These are phyloP conservation scores for Euura saliciscinereae DNA, from an alignment of 1,140 invertebrate species.

Conservation along the genomic window DNA sequence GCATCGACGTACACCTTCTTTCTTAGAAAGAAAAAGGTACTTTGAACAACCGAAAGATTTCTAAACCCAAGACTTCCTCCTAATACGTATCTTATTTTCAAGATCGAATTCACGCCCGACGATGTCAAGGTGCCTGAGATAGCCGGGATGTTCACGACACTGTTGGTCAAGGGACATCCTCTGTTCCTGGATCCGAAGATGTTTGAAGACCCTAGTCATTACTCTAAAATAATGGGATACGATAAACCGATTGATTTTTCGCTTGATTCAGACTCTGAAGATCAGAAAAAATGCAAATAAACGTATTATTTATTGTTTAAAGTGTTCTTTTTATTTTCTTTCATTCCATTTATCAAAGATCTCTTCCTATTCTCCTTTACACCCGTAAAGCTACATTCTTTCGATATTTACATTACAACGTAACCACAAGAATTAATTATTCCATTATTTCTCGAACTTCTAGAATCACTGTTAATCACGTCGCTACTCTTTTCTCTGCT, in stretches of 20 bases:
- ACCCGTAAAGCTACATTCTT: background rate
- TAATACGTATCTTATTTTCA: constrained; percentile 42
- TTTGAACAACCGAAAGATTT: constrained; percentile 11
- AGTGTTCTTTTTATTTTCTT: background rate
- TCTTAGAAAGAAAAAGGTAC: constrained; percentile 66
- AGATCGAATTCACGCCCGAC: constrained; percentile 75
- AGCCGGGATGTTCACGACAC: constrained; percentile 82
- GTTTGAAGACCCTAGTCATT: constrained; percentile 76
- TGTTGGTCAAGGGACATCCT: constrained; percentile 71
- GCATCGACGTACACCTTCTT: constrained; percentile 76
- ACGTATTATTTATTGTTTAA: constrained; percentile 10
- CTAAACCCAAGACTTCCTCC: no score
- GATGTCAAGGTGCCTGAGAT: constrained; percentile 81
- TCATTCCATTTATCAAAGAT: constrained; percentile 32
- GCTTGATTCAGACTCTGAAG: constrained; percentile 39
- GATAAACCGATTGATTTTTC: constrained; percentile 88
- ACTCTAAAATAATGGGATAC: constrained; percentile 85
- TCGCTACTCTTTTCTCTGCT: no score
- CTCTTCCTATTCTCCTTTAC: constrained; percentile 24
- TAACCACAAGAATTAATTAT: background rate
- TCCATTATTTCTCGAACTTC: no score
- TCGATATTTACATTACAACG: background rate
- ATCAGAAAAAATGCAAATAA: constrained; percentile 13
- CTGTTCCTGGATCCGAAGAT: constrained; percentile 76
- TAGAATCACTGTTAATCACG: no score